Evolutionary conservation across 2,113 vertebrate genomes (phyloP), one percentile per base, ranked within the genome.

Genomic region (Eulacestoma nigropectus): DNA sequence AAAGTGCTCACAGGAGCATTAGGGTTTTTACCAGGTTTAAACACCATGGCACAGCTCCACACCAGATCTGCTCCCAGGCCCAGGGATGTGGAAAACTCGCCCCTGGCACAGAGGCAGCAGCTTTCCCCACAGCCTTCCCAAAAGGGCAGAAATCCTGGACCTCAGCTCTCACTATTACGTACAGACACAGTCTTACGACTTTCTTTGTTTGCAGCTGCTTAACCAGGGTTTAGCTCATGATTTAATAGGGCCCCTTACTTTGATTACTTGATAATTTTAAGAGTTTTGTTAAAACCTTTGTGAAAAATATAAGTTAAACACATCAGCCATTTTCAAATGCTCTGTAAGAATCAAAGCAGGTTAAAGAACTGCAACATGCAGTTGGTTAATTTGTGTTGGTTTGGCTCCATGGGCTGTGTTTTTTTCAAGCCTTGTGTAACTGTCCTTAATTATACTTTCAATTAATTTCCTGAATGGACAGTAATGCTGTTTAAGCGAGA

Each of bases 381-480:
- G 44, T 59, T n/a, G 42, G 63, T 77, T 41, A 37, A 47, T 20
- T 72, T 84, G 53, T 80, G 57, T 53, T 50, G 8, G 3, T 67
- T 74, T 53, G 41, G 44, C 57, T 84, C 35, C 39, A 2, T 14
- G 16, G 9, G 30, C 42, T 77, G 2, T 55, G 17, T 22, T 64
- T 85, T 70, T 69, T 47, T 17, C 55, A 63, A 57, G 53, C 14
- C 46, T 74, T 67, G 30, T 69, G 35, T 82, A 85, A 81, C 63
- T 77, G 63, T n/a, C 75, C 64, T 92, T 95, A 87, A 63, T 80
- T 76, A 60, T 26, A 47, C 50, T 85, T 85, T 11, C 69, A 76
- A 25, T 92, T 77, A 69, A 74, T 95, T 90, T 88, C 64, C 62
- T 77, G 55, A 90, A 83, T 68, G 72, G 73, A 53, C 35, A 53